Base-by-base conservation (phyloP, 2,888 invertebrate species). In the Stomorhina lunata region DNA sequence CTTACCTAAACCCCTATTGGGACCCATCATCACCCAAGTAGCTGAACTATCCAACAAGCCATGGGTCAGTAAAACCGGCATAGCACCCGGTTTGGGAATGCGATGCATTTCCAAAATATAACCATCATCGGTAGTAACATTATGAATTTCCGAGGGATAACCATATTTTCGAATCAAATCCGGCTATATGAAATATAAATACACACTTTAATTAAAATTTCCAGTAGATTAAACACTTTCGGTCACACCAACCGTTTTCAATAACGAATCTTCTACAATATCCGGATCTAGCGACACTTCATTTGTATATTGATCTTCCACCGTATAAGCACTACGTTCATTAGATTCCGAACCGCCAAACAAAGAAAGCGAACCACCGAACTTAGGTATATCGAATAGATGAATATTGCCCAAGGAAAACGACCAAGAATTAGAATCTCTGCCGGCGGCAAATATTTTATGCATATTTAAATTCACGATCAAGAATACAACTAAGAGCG, bases 101-200 rank as follows among this genome's bases (percentile, higher is more conserved):
- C 97, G 93, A 88, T 97, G 96, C 87, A 96, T 85, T 79, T 93
- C 92, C 82, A 97, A 91, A n/a, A 96, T 93, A 87, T 96, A 97
- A 1, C 95, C 96, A 92, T 97, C 97, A 2, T 92, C 89, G 0
- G 97, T 97, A 3, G 90, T 91, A 0, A 95, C 93, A 2, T 88
- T 88, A 88, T 95, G 94, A 12, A 91, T 92, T 90, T 95, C 95
- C 0, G 93, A 88, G 0, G 93, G 93, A 88, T 95, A 95, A 0
- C 93, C 93, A 86, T 95, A 94, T 86, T 94, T 93, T 12, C 87
- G 87, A 0, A 95, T 91, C 22, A 95, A 88, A 69, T 92, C 92
- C 0, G 92, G 92, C 93, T 93, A 83, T 17, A n/a, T 69, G 32
- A 34, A 61, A 63, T 37, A 66, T 9, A 37, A 10, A 15, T 65